Percentiles rank a stretch among this genome's conserved stretches.
These are phyloP conservation scores for Stylophora pistillata DNA, from an alignment of 64 coral and sea anemone genomes.

Conservation along the genomic window DNA sequence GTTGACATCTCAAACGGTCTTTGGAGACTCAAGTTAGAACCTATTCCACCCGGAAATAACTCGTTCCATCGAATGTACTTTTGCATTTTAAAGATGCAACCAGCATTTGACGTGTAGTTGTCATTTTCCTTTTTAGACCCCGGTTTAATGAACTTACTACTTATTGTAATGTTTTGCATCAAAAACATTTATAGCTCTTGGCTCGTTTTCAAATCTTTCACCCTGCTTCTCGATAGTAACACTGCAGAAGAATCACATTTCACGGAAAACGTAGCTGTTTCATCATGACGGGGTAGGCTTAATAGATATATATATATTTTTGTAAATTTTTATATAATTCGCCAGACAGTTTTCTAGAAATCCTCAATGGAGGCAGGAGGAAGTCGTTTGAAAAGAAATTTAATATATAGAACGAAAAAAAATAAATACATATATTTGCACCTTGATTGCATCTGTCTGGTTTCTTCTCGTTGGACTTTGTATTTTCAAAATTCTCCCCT, in stretches of 20 bases:
- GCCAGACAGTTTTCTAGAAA: slow-evolving; percentile 56
- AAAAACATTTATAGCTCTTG: neutral
- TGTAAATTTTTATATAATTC: slow-evolving; percentile 45
- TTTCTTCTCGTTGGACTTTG: neutral
- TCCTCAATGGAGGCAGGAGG: slow-evolving; percentile 9
- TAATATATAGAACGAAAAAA: slow-evolving; percentile 32
- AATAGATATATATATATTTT: slow-evolving; percentile 51
- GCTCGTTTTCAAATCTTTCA: neutral
- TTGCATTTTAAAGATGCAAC: neutral
- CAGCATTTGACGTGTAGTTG: slow-evolving; percentile 4
- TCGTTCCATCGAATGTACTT: slow-evolving; percentile 1
- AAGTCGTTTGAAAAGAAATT: slow-evolving; percentile 49
- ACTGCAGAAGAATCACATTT: neutral
- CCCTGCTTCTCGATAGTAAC: neutral
- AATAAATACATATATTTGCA: slow-evolving; percentile 53
- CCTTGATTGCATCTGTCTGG: neutral
- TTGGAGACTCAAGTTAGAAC: neutral
- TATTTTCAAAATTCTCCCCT: no score
- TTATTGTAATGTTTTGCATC: slow-evolving; percentile 10
- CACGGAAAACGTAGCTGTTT: neutral
- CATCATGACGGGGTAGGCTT: slow-evolving; percentile 10
- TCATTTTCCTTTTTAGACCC: neutral
- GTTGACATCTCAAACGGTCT: no score
- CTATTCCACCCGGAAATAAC: neutral
- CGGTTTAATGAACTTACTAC: neutral